Evolutionary conservation across 2,797 vertebrate species (phyloP).

Genomic region (Allobates femoralis): DNA sequence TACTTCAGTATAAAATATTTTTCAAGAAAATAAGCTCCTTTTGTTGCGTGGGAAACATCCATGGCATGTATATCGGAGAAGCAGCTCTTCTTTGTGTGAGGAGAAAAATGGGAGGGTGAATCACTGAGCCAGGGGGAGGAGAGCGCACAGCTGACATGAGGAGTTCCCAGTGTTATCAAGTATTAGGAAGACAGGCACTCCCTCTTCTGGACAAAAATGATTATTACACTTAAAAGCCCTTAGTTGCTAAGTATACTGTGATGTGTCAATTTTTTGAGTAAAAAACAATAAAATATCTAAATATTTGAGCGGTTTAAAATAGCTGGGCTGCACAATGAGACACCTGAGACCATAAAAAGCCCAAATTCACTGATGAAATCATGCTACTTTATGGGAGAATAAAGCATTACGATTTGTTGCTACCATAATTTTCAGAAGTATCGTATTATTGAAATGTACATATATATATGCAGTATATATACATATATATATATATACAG

Average conservation of each 20-base stretch:
- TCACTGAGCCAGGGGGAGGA: conserved; percentile 72
- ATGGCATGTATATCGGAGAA: conserved; percentile 63
- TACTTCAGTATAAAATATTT: background rate
- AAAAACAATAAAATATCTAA: too few species aligned
- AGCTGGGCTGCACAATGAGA: too few species aligned
- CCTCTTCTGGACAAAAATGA: conserved; percentile 48
- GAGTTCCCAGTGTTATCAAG: conserved; percentile 2
- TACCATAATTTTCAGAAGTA: too few species aligned
- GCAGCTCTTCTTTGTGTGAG: conserved; percentile 78
- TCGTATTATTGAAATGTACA: too few species aligned
- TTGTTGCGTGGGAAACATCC: conserved; percentile 71
- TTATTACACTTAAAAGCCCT: background rate
- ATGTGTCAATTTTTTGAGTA: too few species aligned
- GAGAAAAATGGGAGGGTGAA: conserved; percentile 71
- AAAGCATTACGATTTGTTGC: too few species aligned
- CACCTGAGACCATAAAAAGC: too few species aligned
- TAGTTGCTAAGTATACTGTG: background rate
- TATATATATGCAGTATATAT: too few species aligned
- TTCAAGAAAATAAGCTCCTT: background rate
- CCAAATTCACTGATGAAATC: too few species aligned
- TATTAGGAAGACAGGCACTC: conserved; percentile 16
- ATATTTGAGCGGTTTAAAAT: too few species aligned
- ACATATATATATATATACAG: too few species aligned
- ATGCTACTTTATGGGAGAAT: too few species aligned
- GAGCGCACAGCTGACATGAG: conserved; percentile 15